Conservation (phyloP, 2,888 invertebrate species). For the Nowickia ferox region DNA sequence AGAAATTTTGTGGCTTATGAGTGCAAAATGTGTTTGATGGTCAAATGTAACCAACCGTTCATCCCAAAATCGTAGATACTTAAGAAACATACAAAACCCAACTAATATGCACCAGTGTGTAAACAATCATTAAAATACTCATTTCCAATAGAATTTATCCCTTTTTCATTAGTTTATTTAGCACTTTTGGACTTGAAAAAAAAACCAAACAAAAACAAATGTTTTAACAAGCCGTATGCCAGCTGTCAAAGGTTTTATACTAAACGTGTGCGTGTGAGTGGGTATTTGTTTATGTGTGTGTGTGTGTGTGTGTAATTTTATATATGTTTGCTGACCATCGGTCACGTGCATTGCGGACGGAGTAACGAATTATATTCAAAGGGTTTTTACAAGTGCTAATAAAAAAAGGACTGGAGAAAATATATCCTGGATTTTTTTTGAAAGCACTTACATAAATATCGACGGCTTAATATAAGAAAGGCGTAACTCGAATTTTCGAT, state of each 20-base stretch:
- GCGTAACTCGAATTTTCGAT: too few species aligned
- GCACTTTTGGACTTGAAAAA: conserved; percentile 21
- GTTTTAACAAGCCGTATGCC: conserved; percentile 16
- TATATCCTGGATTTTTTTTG: too few species aligned
- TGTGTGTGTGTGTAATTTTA: conserved; percentile 27
- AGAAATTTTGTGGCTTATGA: not conserved
- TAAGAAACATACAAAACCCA: conserved; percentile 3
- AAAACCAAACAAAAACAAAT: not conserved
- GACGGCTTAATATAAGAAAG: too few species aligned
- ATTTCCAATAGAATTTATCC: conserved; percentile 39
- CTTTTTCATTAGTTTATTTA: conserved; percentile 17
- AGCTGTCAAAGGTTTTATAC: conserved; percentile 37
- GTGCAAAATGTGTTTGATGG: conserved; percentile 42
- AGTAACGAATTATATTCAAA: not conserved
- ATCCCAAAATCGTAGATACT: conserved; percentile 54
- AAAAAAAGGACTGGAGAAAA: too few species aligned
- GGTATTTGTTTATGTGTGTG: not conserved
- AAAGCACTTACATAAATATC: too few species aligned
- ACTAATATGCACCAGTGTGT: conserved; percentile 13
- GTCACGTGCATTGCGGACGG: conserved; percentile 23
- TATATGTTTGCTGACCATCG: conserved; percentile 21
- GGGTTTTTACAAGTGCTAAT: not conserved
- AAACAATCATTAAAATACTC: conserved; percentile 33
- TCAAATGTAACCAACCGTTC: conserved; percentile 55
- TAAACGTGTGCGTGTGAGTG: not conserved